Percentiles rank a stretch among this genome's conserved stretches.
phyloP scores from a whole-genome alignment of 2,888 invertebrate genomes.

The Coelopa pilipes region DNA sequence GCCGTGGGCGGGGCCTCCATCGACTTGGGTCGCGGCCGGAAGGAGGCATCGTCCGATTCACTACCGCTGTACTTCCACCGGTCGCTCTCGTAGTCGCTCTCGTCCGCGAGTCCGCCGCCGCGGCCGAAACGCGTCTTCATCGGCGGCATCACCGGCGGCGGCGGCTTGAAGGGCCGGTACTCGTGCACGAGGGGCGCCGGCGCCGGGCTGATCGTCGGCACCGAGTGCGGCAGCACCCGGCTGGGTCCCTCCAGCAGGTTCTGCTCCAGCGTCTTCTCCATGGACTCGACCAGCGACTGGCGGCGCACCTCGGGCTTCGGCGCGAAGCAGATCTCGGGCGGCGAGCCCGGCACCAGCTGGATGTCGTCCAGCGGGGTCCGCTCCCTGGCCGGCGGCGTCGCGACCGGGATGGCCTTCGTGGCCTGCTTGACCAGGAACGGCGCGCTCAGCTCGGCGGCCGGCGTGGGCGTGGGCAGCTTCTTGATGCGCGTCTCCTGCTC shows the following conservation, averaged over 20 bases:
- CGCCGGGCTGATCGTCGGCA: constrained; percentile 70
- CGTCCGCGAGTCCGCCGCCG: constrained; percentile 70
- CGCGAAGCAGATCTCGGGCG: constrained; percentile 76
- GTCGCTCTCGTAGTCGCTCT: constrained; percentile 78
- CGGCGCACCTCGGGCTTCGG: constrained; percentile 68
- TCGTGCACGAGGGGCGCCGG: constrained; percentile 62
- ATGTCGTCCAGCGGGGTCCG: constrained; percentile 68
- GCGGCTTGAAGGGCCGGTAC: constrained; percentile 62
- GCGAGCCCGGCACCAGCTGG: constrained; percentile 74
- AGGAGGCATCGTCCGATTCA: constrained; percentile 73
- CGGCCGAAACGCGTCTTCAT: constrained; percentile 69
- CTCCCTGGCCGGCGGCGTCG: constrained; percentile 47
- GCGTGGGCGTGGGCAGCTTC: constrained; percentile 53
- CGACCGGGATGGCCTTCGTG: constrained; percentile 56
- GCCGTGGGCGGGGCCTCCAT: constrained; percentile 64
- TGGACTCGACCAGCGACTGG: constrained; percentile 71
- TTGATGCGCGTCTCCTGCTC: constrained; percentile 41
- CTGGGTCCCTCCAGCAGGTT: constrained; percentile 69
- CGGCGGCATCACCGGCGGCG: constrained; percentile 72
- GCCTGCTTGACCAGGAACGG: constrained; percentile 68
- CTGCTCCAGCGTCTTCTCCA: constrained; percentile 71
- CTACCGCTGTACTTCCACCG: constrained; percentile 75
- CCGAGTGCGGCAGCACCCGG: constrained; percentile 69
- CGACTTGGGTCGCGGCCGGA: constrained; percentile 69
- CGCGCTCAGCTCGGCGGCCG: constrained; percentile 66